Evolutionary conservation across 2,113 vertebrate genomes (phyloP).

Genomic region (Eonycteris spelaea): DNA sequence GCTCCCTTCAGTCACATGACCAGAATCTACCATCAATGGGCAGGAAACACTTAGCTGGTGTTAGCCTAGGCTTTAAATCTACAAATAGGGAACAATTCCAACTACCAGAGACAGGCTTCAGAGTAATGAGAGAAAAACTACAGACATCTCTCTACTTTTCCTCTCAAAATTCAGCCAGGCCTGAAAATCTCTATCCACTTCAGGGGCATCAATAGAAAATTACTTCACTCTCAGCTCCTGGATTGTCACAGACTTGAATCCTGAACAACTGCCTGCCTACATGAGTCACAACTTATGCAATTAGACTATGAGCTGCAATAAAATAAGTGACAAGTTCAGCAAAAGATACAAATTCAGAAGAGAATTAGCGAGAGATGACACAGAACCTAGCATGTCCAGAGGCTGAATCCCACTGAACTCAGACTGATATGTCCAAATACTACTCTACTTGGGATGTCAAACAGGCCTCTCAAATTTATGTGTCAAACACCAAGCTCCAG

Average conservation of each 20-base stretch:
- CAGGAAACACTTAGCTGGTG: neutral
- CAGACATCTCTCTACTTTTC: neutral
- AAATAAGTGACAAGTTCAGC: constrained; percentile 30
- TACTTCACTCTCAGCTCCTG: neutral
- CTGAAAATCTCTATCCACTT: neutral
- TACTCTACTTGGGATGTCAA: neutral
- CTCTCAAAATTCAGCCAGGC: neutral
- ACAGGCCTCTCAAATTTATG: neutral
- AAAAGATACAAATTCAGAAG: constrained; percentile 10
- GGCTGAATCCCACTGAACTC: constrained; percentile 12
- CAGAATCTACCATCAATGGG: neutral
- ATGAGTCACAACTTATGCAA: constrained; percentile 9
- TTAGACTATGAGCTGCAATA: neutral
- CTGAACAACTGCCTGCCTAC: neutral
- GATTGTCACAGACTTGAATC: neutral
- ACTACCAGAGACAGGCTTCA: neutral
- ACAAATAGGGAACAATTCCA: neutral
- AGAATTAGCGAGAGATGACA: constrained; percentile 10
- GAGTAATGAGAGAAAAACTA: neutral
- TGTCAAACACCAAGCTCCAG: neutral
- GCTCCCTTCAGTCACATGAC: neutral
- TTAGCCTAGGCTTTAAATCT: neutral
- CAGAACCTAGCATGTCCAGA: neutral
- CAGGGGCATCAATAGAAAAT: neutral
- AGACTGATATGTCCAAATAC: neutral